Evolutionary conservation across 2,113 vertebrate genomes (phyloP).

Genomic region (Gadus chalcogrammus): DNA sequence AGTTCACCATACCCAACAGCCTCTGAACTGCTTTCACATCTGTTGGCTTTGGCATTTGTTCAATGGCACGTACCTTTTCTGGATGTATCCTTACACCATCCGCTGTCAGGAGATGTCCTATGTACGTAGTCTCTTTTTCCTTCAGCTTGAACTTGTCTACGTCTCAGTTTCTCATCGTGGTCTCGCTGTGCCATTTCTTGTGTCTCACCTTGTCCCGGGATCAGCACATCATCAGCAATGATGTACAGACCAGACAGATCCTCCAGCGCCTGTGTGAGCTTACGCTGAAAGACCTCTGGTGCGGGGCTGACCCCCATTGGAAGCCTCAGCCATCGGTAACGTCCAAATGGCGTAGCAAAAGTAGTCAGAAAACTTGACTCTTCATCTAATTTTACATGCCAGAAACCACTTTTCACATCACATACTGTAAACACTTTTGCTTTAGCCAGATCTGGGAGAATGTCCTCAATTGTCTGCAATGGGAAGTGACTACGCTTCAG

Average conservation of each 20-base stretch:
- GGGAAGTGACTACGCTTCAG: constrained; percentile 19
- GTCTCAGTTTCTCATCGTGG: constrained; percentile 14
- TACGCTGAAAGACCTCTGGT: constrained; percentile 18
- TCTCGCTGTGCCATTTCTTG: constrained; percentile 1
- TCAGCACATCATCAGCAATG: constrained; percentile 24
- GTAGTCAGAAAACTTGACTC: not conserved
- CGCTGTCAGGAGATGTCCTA: constrained; percentile 10
- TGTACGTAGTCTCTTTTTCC: not conserved
- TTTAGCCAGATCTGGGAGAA: constrained; percentile 16
- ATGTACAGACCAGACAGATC: constrained; percentile 7
- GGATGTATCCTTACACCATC: not conserved
- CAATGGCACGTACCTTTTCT: constrained; percentile 9
- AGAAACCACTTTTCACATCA: not conserved
- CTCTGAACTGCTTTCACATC: too few relatives aligned
- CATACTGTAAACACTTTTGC: constrained; percentile 11
- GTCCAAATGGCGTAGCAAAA: not conserved
- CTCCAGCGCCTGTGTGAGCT: constrained; percentile 11
- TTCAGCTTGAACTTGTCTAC: constrained; percentile 11
- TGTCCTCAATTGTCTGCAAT: constrained; percentile 15
- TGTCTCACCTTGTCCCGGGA: constrained; percentile 27
- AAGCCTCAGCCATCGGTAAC: not conserved
- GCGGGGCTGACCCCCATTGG: constrained; percentile 5
- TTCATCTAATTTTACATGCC: not conserved
- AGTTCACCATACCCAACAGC: too few relatives aligned
- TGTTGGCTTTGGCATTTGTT: constrained; percentile 10